Conservation (phyloP, 2,113 vertebrate species). For the Labeo rohita region DNA sequence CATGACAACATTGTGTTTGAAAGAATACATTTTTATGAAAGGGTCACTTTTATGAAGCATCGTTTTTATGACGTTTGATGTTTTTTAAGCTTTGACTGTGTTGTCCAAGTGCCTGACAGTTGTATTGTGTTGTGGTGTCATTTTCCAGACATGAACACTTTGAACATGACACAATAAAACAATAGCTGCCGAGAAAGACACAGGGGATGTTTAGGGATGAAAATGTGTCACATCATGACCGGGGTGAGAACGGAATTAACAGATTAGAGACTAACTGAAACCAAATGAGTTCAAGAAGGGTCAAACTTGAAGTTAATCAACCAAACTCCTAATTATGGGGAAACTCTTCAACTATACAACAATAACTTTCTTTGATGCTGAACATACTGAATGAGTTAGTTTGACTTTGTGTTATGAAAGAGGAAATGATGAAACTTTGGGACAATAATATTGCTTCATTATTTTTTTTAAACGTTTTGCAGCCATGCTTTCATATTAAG, state of each 20-base stretch:
- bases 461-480: background rate
- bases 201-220: background rate
- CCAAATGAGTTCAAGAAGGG: background rate
- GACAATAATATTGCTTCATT: background rate
- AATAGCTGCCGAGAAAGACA: background rate
- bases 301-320: background rate
- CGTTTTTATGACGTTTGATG: background rate
- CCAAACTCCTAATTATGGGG: background rate
- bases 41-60: background rate
- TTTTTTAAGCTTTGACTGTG: background rate
- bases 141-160: background rate
- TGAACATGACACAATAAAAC: background rate
- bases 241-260: background rate
- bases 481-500: background rate
- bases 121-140: background rate
- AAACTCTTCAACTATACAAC: background rate
- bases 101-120: background rate
- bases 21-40: constrained; percentile 2
- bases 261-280: background rate
- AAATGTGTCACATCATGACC: background rate
- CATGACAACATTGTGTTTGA: constrained; percentile 3
- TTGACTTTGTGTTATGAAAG: background rate
- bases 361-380: background rate
- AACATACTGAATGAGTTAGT: background rate
- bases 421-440: background rate